Base-by-base conservation (phyloP, 2,888 invertebrate species). In the Acheta domesticus region DNA sequence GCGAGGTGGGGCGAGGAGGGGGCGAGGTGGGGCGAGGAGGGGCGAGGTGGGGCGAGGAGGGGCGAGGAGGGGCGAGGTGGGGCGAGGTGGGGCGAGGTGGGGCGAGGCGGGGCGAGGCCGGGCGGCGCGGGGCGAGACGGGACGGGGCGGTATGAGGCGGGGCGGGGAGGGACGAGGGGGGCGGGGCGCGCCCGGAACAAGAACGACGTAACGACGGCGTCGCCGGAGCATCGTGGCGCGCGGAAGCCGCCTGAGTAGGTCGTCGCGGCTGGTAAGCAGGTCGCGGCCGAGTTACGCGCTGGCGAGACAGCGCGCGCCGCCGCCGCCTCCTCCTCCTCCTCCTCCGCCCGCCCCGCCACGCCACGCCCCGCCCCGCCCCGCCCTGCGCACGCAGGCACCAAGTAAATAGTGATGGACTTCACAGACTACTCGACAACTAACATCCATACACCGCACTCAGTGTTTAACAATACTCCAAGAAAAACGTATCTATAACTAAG, bases 251-350 rank as follows among this genome's bases (percentile, higher is more conserved):
- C 62, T 14, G 62, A 62, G 62, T 62, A 62, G 62, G 62, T 62
- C 62, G 62, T 62, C 62, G 62, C 62, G 62, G 62, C 62, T 62
- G 62, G 62, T 62, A 62, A 62, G 62, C 62, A 62, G 62, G 62
- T 62, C 62, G 62, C 62, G 62, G 62, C 62, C 62, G 62, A 62
- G 62, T 62, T 62, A 62, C 62, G 62, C 62, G 62, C 16, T n/a
- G 62, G 62, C 62, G 62, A 62, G 62, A 62, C 62, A 62, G n/a
- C 62, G 62, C 62, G 62, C 62, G 16, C 62, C 62, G 3, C 62
- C 12, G 2, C 12, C 62, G 2, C 62, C 16, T 62, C 62, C 19
- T 62, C n/a, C 50, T 50, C 36, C 36, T 36, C 36, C 36, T 36
- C 36, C 36, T 5, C 36, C 36, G 5, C 36, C 36, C 5, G 36